Base-by-base conservation (phyloP, 1,140 invertebrate genomes). In the Hylyphantes graminicola region DNA sequence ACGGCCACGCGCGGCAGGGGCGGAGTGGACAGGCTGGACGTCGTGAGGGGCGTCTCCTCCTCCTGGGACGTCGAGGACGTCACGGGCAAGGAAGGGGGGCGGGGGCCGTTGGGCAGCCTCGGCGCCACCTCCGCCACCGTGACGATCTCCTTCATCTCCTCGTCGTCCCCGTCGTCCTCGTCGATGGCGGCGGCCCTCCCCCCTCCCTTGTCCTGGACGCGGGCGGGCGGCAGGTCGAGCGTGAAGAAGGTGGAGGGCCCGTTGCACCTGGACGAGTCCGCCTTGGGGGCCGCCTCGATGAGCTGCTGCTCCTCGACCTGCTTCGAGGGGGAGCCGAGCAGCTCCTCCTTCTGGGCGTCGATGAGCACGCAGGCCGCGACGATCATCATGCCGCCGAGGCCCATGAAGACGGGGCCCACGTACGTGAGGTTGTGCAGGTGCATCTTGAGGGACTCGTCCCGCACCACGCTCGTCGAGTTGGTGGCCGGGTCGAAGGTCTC, bases 321-420 rank as follows among this genome's bases (percentile, higher is more conserved):
- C 48, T 81, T 78, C 5, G 63, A 55, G 17, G 73, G 11, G 10
- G 75, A 64, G 59, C 55, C 48, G 50, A 63, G 64, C 1, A 74
- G 76, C 15, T 48, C 70, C 11, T 83, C 84, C 67, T 86, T 83
- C 19, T 86, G 70, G 15, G 82, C 95, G 88, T 97, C 96, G 87
- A 97, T 97, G 95, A 97, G 96, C 17, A 97, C 96, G 87, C 95
- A 97, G 0, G 96, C 95, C 13, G 96, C 96, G 3, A 97, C 96
- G 7, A 97, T 95, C 84, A 97, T 96, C 88, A 97, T 92, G 94
- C 95, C 95, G 91, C 96, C 96, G 63, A 97, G 93, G 59, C 96
- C 96, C 96, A 97, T 97, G 50, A 97, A 94, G 83, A 96, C 96
- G 13, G 96, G 96, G 9, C 96, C 96, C 10, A 95, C 95, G 87